Evolutionary conservation across 92 coral and sea anemone species (phyloP).

Genomic region (Porites rus): DNA sequence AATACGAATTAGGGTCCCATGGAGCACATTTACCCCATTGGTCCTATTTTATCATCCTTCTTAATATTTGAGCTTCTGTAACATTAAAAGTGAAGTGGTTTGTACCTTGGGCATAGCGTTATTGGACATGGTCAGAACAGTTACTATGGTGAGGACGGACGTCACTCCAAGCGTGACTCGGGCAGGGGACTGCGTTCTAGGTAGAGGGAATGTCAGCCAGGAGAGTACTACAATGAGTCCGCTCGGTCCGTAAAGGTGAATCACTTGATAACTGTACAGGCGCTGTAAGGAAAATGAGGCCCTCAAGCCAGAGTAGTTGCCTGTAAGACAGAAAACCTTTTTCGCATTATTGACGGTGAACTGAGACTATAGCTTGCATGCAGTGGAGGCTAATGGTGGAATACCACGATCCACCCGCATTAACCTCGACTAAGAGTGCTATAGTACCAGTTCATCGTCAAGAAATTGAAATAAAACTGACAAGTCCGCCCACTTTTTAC

Average conservation of each 20-base stretch:
- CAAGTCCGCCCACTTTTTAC: no score
- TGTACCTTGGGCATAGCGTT: conserved; percentile 68
- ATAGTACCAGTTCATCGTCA: no score
- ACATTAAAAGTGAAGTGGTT: neutral
- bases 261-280: conserved; percentile 60
- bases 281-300: conserved; percentile 63
- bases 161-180: conserved; percentile 73
- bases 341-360: no score
- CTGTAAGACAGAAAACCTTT: conserved; percentile 16
- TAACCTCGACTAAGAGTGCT: no score
- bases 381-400: no score
- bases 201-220: conserved; percentile 63
- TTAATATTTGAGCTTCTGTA: no score
- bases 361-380: no score
- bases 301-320: conserved; percentile 64
- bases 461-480: no score
- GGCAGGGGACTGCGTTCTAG: conserved; percentile 69
- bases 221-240: conserved; percentile 57
- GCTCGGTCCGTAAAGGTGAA: conserved; percentile 62
- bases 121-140: conserved; percentile 65
- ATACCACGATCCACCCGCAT: no score
- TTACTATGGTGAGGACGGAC: conserved; percentile 72
- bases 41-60: no score
- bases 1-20: no score
- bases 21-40: no score